phyloP scores from a whole-genome alignment of 2,888 invertebrate genomes.

The Harpalus rubripes region DNA sequence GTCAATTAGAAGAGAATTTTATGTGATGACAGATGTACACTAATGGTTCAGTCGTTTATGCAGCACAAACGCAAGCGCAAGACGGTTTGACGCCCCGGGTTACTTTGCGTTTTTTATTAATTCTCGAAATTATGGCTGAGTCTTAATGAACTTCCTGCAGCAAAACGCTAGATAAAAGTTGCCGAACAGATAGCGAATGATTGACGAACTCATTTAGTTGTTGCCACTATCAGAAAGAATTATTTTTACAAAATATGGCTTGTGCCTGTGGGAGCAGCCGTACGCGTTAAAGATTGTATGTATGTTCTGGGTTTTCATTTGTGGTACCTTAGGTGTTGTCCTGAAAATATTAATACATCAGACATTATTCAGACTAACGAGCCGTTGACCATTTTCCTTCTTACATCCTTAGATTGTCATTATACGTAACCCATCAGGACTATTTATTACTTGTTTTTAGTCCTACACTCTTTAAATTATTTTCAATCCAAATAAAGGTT shows the following conservation, averaged over 20 bases:
- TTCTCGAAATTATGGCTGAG: conserved; percentile 45
- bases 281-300: not conserved
- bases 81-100: conserved; percentile 42
- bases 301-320: not conserved
- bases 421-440: too few species aligned
- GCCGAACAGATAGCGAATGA: conserved; percentile 19
- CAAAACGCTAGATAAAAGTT: conserved; percentile 26
- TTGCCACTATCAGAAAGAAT: too few species aligned
- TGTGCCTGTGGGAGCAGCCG: not conserved
- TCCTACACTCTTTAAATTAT: too few species aligned
- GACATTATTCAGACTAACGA: too few species aligned
- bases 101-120: conserved; percentile 51
- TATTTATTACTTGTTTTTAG: too few species aligned
- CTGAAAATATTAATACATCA: too few species aligned
- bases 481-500: too few species aligned
- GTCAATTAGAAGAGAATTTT: conserved; percentile 59
- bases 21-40: conserved; percentile 60
- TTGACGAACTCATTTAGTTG: conserved; percentile 40
- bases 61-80: conserved; percentile 45
- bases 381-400: too few species aligned
- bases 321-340: not conserved
- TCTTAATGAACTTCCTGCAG: conserved; percentile 55
- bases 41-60: conserved; percentile 48
- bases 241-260: not conserved
- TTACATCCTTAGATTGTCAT: too few species aligned